Evolutionary conservation across 1,140 invertebrate genomes (phyloP).

Genomic region (Yoshiicerus persimilis): DNA sequence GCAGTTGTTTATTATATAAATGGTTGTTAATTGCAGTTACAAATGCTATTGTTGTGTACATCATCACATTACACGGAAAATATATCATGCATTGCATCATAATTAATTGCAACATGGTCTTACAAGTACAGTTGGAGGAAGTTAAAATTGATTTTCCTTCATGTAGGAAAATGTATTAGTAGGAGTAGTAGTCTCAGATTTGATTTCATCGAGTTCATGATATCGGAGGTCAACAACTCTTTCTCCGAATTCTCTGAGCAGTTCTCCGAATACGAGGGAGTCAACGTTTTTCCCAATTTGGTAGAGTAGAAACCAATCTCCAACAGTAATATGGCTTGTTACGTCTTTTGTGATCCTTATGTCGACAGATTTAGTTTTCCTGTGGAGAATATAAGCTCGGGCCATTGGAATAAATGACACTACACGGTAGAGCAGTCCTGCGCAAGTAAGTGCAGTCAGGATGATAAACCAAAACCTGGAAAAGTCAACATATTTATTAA

Average conservation of each 20-base stretch:
- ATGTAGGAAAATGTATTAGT: too few relatives aligned
- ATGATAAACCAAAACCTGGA: constrained; percentile 1
- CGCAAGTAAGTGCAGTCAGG: background rate
- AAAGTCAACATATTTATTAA: background rate
- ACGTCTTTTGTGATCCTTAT: background rate
- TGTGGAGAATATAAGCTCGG: background rate
- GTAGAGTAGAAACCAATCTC: constrained; percentile 56
- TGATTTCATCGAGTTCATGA: too few relatives aligned
- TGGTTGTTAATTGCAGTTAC: too few relatives aligned
- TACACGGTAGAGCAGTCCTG: background rate
- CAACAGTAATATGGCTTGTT: constrained; percentile 35
- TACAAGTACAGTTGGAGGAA: too few relatives aligned
- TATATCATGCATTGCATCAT: too few relatives aligned
- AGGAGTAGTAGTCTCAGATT: too few relatives aligned
- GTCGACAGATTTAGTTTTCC: background rate
- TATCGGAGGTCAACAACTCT: too few relatives aligned
- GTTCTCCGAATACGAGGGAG: constrained; percentile 52
- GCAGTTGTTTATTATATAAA: too few relatives aligned
- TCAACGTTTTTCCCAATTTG: constrained; percentile 55
- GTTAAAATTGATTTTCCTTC: too few relatives aligned
- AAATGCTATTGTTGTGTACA: too few relatives aligned
- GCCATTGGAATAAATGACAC: background rate
- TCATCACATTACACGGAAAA: too few relatives aligned
- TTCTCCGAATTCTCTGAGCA: constrained; percentile 40
- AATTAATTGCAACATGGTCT: too few relatives aligned